phyloP scores from a whole-genome alignment of 2,113 vertebrate species.

The Labeo rohita region DNA sequence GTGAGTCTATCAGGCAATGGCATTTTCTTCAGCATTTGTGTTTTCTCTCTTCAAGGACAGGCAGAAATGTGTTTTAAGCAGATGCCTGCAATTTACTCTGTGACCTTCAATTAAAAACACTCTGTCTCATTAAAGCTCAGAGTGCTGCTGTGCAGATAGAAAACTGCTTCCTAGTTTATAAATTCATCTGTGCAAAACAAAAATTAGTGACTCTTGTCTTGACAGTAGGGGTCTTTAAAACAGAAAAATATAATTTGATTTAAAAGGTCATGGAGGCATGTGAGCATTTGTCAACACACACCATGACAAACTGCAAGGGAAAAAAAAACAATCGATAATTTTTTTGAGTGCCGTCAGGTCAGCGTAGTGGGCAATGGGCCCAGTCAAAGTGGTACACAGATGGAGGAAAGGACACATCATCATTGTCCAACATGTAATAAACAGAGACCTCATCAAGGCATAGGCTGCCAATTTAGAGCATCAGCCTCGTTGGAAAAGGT shows the following conservation, averaged over 20 bases:
- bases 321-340: not conserved
- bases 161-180: not conserved
- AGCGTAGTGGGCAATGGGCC: not conserved
- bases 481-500: not conserved
- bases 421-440: not conserved
- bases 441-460: not conserved
- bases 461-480: not conserved
- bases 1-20: slow-evolving; percentile 63
- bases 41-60: not conserved
- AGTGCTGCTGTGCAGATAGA: slow-evolving; percentile 14
- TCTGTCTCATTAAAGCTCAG: not conserved
- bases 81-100: slow-evolving; percentile 15
- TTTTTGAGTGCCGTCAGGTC: not conserved
- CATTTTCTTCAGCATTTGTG: not conserved
- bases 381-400: not conserved
- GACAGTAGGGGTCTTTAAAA: not conserved
- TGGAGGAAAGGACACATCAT: not conserved
- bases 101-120: slow-evolving; percentile 31
- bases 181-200: not conserved
- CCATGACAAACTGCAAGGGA: not conserved
- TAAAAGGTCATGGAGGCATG: not conserved
- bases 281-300: not conserved
- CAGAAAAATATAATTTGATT: not conserved
- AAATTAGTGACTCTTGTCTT: not conserved
- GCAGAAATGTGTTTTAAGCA: not conserved